phyloP scores from a whole-genome alignment of 2,888 invertebrate species.

The Drosophila colorata region DNA sequence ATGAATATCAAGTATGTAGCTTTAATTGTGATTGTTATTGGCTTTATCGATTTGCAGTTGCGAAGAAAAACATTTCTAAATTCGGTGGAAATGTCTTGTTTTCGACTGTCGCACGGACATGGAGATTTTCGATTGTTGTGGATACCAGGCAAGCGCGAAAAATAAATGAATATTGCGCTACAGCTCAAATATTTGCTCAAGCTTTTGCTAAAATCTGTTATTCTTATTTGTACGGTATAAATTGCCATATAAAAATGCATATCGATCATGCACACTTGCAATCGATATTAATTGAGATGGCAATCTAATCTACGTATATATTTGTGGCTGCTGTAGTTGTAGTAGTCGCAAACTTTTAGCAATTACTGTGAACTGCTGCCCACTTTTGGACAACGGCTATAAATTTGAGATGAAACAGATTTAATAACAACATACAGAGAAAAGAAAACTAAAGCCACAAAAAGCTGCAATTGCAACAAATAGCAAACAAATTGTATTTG shows the following conservation, averaged over 20 bases:
- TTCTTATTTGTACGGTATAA: too few species aligned
- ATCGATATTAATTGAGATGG: too few species aligned
- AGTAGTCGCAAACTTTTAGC: background rate
- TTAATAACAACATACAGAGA: background rate
- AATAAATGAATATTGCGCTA: too few species aligned
- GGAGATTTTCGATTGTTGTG: too few species aligned
- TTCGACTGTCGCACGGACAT: background rate
- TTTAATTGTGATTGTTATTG: slow-evolving; percentile 7
- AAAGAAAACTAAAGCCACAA: background rate
- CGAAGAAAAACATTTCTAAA: background rate
- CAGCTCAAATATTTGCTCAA: too few species aligned
- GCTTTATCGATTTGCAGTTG: slow-evolving; percentile 14
- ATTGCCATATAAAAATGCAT: too few species aligned
- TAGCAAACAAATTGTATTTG: slow-evolving; percentile 51
- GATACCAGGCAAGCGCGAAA: too few species aligned
- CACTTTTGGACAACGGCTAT: background rate
- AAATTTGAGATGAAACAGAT: background rate
- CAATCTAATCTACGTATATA: too few species aligned
- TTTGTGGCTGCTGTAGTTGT: background rate
- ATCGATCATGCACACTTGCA: too few species aligned
- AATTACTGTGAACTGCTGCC: background rate
- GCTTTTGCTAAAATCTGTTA: too few species aligned
- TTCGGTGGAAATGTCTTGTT: background rate
- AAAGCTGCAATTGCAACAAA: slow-evolving; percentile 11
- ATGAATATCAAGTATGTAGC: slow-evolving; percentile 4